These are phyloP conservation scores for Bostrychus sinensis DNA, from an alignment of 2,113 vertebrate species.

Conservation along the genomic window DNA sequence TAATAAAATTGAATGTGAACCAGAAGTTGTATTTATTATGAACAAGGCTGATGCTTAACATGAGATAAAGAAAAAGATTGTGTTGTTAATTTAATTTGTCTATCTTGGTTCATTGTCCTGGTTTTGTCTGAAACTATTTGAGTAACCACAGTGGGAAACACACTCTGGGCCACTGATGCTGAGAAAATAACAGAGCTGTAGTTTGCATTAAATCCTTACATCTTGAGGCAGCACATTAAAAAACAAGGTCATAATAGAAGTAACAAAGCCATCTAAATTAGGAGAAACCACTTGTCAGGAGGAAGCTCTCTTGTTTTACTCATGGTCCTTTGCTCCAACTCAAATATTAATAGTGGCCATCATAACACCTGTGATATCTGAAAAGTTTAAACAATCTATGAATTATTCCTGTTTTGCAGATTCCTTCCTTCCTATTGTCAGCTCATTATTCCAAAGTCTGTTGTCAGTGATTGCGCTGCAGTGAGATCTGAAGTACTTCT, in stretches of 20 bases:
- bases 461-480: slow-evolving; percentile 36
- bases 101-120: slow-evolving; percentile 65
- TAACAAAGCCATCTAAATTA: slow-evolving; percentile 70
- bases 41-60: too few relatives aligned
- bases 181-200: slow-evolving; percentile 40
- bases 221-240: slow-evolving; percentile 35
- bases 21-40: too few relatives aligned
- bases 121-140: slow-evolving; percentile 67
- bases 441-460: slow-evolving; percentile 51
- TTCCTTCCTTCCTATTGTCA: too few relatives aligned
- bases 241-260: slow-evolving; percentile 71
- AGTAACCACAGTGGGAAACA: slow-evolving; percentile 47
- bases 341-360: too few relatives aligned
- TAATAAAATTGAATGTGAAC: too few relatives aligned
- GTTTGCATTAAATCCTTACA: slow-evolving; percentile 51
- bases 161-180: slow-evolving; percentile 51
- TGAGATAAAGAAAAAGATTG: too few relatives aligned
- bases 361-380: too few relatives aligned
- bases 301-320: slow-evolving; percentile 32
- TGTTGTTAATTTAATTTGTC: slow-evolving; percentile 43
- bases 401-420: slow-evolving; percentile 12
- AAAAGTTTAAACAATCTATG: too few relatives aligned
- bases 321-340: slow-evolving; percentile 26
- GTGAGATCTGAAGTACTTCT: slow-evolving; percentile 40
- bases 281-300: slow-evolving; percentile 53